Conservation (phyloP, 1,140 invertebrate genomes). For the Sitobion miscanthi region DNA sequence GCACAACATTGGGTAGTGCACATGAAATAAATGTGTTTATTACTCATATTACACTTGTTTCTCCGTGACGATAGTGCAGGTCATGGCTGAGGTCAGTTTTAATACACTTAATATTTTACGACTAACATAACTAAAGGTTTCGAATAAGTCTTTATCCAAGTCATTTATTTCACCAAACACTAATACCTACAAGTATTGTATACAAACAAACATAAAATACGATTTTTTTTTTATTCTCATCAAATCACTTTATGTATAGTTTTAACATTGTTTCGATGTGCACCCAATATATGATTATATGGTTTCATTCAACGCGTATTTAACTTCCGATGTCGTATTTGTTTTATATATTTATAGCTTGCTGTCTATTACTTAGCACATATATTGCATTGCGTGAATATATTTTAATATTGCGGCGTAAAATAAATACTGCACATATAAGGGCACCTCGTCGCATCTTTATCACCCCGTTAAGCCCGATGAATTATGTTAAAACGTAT, state of each 20-base stretch:
- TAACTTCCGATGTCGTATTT: not conserved
- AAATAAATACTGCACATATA: not conserved
- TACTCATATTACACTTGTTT: conserved; percentile 1
- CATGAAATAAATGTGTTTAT: conserved; percentile 14
- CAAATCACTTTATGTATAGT: not conserved
- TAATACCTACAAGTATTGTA: not conserved
- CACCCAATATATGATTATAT: not conserved
- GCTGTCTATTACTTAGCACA: no score
- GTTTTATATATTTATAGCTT: not conserved
- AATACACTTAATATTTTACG: not conserved
- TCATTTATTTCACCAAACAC: not conserved
- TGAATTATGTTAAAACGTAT: not conserved
- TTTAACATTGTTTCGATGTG: not conserved
- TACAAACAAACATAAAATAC: no score
- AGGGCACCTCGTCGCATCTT: not conserved
- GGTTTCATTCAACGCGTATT: no score
- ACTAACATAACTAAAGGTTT: not conserved
- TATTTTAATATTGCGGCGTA: not conserved
- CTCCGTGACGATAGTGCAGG: no score
- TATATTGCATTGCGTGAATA: not conserved
- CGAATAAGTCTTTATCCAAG: not conserved
- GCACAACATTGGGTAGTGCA: not conserved
- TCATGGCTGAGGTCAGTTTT: not conserved
- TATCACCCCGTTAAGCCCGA: not conserved
- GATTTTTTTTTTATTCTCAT: not conserved